Evolutionary conservation across 2,888 invertebrate species (phyloP).

Genomic region (Orthosia cruda): DNA sequence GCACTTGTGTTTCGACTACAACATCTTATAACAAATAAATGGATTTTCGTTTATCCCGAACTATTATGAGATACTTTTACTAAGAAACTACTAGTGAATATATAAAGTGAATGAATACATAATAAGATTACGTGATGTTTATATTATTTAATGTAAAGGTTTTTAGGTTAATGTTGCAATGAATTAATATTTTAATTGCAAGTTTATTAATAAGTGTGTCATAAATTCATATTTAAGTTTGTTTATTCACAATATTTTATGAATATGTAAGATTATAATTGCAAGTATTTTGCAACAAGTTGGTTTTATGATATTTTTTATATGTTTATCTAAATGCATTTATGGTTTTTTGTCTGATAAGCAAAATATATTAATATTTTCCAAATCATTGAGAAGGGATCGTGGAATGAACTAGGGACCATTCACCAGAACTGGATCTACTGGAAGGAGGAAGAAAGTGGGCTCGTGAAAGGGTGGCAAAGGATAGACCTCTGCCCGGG

Average conservation of each 20-base stretch:
- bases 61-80: neutral
- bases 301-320: neutral
- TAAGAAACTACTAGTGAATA: neutral
- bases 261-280: too few relatives aligned
- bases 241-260: neutral
- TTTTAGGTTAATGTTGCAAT: conserved; percentile 30
- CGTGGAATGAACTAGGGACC: too few relatives aligned
- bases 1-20: too few relatives aligned
- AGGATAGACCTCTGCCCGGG: too few relatives aligned
- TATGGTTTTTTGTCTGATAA: neutral
- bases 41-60: too few relatives aligned
- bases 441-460: too few relatives aligned
- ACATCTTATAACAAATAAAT: too few relatives aligned
- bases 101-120: conserved; percentile 15
- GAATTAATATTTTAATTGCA: conserved; percentile 13
- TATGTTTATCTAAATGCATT: too few relatives aligned
- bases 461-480: too few relatives aligned
- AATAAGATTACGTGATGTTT: neutral
- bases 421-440: too few relatives aligned
- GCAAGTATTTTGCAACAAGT: too few relatives aligned
- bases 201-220: conserved; percentile 8
- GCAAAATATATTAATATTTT: neutral
- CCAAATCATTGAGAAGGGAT: too few relatives aligned
- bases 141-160: conserved; percentile 29
- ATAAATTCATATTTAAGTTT: conserved; percentile 6